These are phyloP conservation scores for Chamaea fasciata DNA, from an alignment of 2,113 vertebrate genomes.

Conservation along the genomic window DNA sequence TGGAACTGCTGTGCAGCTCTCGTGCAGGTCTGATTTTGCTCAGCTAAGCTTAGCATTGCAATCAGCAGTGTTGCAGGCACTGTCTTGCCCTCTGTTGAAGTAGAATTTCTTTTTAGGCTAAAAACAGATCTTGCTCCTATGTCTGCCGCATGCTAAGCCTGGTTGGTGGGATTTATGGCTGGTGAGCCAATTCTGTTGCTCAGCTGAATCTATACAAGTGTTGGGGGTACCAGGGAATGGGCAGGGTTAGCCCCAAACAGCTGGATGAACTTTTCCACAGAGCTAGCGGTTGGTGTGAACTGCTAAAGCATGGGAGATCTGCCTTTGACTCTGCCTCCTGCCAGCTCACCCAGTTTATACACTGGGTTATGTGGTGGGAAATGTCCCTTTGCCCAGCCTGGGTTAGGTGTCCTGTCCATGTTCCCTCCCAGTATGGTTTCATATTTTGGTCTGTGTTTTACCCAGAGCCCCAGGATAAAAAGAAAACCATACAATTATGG, in stretches of 20 bases:
- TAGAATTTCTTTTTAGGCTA: neutral
- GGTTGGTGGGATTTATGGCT: neutral
- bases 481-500: neutral
- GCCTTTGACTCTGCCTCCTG: neutral
- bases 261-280: neutral
- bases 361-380: neutral
- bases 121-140: neutral
- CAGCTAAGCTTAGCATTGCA: neutral
- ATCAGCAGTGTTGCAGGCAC: neutral
- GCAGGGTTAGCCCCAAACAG: neutral
- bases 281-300: neutral
- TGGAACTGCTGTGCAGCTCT: neutral
- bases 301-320: neutral
- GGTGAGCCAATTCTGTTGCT: neutral
- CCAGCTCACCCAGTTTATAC: neutral
- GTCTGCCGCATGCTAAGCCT: neutral
- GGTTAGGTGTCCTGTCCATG: neutral
- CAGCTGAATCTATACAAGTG: fast-evolving
- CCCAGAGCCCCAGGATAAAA: neutral
- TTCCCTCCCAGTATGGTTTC: neutral
- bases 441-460: neutral
- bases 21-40: neutral
- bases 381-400: neutral
- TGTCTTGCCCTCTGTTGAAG: neutral
- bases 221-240: neutral